Base-by-base conservation (phyloP, 2,797 vertebrate species). In the Schizopygopsis pylzovi region DNA sequence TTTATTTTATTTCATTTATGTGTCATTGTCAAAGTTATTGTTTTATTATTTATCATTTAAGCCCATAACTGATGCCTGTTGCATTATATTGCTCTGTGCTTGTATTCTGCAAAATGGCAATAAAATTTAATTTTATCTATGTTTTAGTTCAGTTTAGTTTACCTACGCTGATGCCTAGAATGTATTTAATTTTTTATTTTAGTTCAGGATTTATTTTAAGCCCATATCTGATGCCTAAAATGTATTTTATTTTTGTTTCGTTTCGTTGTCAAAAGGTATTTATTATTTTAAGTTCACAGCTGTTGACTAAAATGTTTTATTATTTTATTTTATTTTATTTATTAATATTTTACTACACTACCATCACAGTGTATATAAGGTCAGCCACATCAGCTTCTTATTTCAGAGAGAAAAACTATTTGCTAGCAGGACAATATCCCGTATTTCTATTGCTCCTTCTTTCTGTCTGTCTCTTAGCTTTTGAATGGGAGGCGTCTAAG, bases 371-470 rank as follows among this genome's bases (percentile, higher is more conserved):
- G 63, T 59, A 43, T 28, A 13, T 71, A 71, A 75, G 28, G 28
- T 28, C 7, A 59, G 54, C 11, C 75, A 54, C 45, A 61, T 70
- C 39, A 18, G 11, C 16, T n/a, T 52, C 28, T 41, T 28, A 76
- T 63, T 77, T 25, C 70, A 81, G 61, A 76, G 28, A 80, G 76
- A 45, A 65, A 85, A 84, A 77, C 82, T 1, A 77, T 87, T 85
- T 54, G 33, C 83, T n/a, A 59, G 72, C 54, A 72, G 79, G 71
- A 87, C 63, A 81, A 81, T 81, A 83, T 79, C 47, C 43, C 25
- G 4, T 76, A 61, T 81, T 81, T 85, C 39, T 84, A 49, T 81
- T 49, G 61, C 67, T 75, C 25, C 43, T n/a, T 15, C 59, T 33
- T 13, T 65, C 33, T 68, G 25, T 39, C n/a, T 78, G 41, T 73